Base-by-base conservation (phyloP, 1,140 invertebrate genomes). In the Papilio machaon region DNA sequence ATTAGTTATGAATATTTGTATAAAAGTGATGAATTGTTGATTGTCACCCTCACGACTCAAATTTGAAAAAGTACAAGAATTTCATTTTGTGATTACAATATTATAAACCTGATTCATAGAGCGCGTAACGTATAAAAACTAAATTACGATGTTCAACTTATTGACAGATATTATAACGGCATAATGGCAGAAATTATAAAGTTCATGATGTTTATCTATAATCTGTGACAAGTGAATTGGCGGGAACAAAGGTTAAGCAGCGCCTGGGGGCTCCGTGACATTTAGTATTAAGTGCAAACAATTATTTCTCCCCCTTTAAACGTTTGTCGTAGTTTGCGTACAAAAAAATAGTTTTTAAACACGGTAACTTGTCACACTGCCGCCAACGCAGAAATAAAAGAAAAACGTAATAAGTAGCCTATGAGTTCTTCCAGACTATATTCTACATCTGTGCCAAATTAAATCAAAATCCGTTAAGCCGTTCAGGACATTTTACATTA, bases 141-240 rank as follows among this genome's bases (percentile, higher is more conserved):
- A 67, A 67, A 67, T 67, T 35, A 67, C 35, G 6, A 67, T 35
- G 64, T 67, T 11, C 30, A 60, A 10, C 6, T 79, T 79, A 79
- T 64, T 35, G 38, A 47, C 38, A 47, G 77, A 67, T 46, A 38
- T n/a, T 60, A 43, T 79, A 79, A 79, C 47, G 77, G 38, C 77
- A 47, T 79, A 79, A 79, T 79, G 46, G 58, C 60, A n/a, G n/a
- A 47, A 67, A 79, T 79, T 67, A 79, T 79, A 79, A 67, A 79
- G 77, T 79, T 79, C 76, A 79, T 19, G 60, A 47, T 64, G 17
- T 79, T 79, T 79, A 79, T 79, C 77, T 79, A 67, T 67, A 47
- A 79, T 79, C 77, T 79, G 77, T 79, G 77, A 79, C 77, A 64
- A 79, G 60, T 79, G 77, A 64, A 79, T 79, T 67, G 77, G 77